Base-by-base conservation (phyloP, 2,113 vertebrate species). In the Coturnix japonica region DNA sequence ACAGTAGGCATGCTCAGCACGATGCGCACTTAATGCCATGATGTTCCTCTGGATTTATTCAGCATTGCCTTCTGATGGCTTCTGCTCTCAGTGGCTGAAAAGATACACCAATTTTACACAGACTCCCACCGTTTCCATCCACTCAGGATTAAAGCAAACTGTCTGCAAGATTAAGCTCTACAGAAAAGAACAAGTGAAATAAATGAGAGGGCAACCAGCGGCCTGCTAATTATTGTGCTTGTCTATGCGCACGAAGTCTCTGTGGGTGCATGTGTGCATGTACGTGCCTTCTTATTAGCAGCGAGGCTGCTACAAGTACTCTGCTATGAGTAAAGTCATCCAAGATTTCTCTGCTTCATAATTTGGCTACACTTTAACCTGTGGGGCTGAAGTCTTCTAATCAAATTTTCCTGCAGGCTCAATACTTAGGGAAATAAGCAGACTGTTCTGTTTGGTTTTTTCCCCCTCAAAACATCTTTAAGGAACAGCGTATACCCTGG, bases 71-170 rank as follows among this genome's bases (percentile, higher is more conserved):
- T 86, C 86, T 80, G 74, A 90, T 87, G 66, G 28, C 54, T 73
- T 95, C 74, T 80, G 81, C 74, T 90, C 89, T 79, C 81, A 73
- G 74, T 5, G 2, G 73, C 88, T 86, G 74, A 90, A 95, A 90
- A 90, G 41, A 78, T 90, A 69, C 77, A 90, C 85, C 88, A 91
- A 90, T 95, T 95, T 95, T 90, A 81, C 79, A 95, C 74, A 87
- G 66, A 70, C 89, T 95, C 88, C 90, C 85, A 86, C 93, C 28
- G 17, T 87, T 95, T 77, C 56, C 56, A 87, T 46, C 67, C 63
- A 4, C 87, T 56, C 79, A 66, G 75, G 43, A 89, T 94, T 94
- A 95, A 92, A 95, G 93, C 0, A 0, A 92, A 84, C 91, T 80
- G 75, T 80, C 91, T 89, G 79, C 56, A 87, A 95, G 81, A 95